Base-by-base conservation (phyloP, 2,888 invertebrate genomes). In the Nemurella pictetii region DNA sequence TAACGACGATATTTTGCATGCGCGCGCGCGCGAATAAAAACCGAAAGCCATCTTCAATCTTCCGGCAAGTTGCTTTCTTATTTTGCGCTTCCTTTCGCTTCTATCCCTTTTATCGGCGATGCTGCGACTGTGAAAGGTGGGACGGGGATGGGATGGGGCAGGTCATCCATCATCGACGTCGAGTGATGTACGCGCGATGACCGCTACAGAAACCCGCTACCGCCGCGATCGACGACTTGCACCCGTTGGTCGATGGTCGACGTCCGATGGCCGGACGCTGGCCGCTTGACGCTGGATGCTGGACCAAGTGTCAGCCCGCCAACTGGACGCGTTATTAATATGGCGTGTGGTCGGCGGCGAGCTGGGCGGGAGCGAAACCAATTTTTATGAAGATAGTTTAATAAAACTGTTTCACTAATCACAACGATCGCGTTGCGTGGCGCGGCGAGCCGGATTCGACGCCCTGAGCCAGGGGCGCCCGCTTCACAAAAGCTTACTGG, bases 31-130 rank as follows among this genome's bases (percentile, higher is more conserved):
- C 28, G 75, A 75, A 75, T 75, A 75, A 75, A 55, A 75, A 75
- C 75, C 27, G 26, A 75, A 75, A 75, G 75, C 27, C 75, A 75
- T 75, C 75, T 75, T 75, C 75, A 75, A 75, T 75, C 75, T 75
- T 75, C 75, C 75, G 27, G 26, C 26, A 75, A 27, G 75, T 75
- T 75, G 75, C 75, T 75, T 75, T 75, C 75, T 28, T 75, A 75
- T 75, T 75, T 75, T 26, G 20, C 75, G 75, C 75, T 75, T 75
- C 75, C 75, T 75, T 75, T 75, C 75, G 55, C 55, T 75, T 27
- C 26, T 28, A 75, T 75, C 75, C n/a, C 75, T 75, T 75, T 75
- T 75, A 75, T 75, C 75, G 28, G 26, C 55, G 9, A 55, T 55
- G 55, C 55, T 12, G 20, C 55, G 15, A 55, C 1, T 55, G 55